phyloP scores from a whole-genome alignment of 2,113 vertebrate genomes.

The Erythrocercus mccallii region DNA sequence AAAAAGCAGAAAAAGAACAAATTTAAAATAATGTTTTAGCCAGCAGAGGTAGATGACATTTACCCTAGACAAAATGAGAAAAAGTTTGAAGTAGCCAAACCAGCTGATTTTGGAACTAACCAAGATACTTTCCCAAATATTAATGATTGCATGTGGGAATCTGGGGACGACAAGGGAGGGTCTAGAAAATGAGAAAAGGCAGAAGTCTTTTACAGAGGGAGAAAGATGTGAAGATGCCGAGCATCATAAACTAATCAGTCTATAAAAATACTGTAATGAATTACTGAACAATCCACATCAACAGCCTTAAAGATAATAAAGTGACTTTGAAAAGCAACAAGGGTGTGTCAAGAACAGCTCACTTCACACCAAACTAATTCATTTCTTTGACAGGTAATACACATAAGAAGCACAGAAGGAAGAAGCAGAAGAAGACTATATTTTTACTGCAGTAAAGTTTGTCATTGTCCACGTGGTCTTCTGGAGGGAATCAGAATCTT shows the following conservation, averaged over 20 bases:
- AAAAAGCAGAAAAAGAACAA: background rate
- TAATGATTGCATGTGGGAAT: background rate
- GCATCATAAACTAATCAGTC: background rate
- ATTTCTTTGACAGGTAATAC: background rate
- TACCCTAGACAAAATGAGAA: background rate
- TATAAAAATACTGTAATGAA: background rate
- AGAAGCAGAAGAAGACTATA: background rate
- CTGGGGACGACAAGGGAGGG: background rate
- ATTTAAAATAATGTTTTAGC: background rate
- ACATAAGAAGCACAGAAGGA: background rate
- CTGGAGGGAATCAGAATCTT: background rate
- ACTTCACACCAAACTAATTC: background rate
- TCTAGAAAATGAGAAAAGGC: background rate
- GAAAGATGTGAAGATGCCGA: background rate
- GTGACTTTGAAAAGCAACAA: background rate
- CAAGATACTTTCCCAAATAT: background rate
- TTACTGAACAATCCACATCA: background rate
- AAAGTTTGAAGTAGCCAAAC: background rate
- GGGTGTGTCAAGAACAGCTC: background rate
- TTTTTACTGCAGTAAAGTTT: background rate
- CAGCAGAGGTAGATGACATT: background rate
- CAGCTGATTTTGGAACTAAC: background rate
- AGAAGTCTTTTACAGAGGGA: background rate
- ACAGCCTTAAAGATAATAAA: slow-evolving; percentile 1
- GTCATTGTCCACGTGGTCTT: background rate